These are phyloP conservation scores for Pectinophora gossypiella DNA, from an alignment of 1,140 invertebrate genomes.

Conservation along the genomic window DNA sequence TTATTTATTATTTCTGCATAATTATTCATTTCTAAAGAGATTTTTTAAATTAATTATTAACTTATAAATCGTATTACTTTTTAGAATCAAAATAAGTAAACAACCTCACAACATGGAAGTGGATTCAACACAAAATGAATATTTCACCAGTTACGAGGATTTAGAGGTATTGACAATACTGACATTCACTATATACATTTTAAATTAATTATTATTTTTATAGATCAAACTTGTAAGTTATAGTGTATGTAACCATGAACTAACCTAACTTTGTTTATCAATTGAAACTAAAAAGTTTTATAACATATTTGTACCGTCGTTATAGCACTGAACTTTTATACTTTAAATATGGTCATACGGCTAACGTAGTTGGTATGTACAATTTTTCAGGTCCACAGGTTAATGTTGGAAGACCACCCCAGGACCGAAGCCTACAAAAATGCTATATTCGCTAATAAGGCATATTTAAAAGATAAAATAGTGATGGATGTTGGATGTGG, in stretches of 20 bases:
- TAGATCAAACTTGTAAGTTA: neutral
- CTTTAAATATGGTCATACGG: neutral
- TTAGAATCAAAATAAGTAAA: no score
- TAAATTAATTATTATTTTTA: no score
- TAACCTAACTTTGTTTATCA: conserved; percentile 2
- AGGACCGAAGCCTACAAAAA: conserved; percentile 89
- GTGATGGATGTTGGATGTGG: conserved; percentile 98
- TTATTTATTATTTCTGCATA: no score
- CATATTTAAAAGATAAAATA: conserved; percentile 82
- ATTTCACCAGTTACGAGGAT: conserved; percentile 76
- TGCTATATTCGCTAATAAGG: conserved; percentile 86
- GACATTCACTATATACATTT: no score
- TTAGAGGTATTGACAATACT: conserved; percentile 57
- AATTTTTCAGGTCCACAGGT: conserved; percentile 80
- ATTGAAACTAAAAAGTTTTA: neutral
- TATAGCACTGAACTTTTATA: neutral
- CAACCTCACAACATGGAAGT: conserved; percentile 8
- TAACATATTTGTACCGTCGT: neutral
- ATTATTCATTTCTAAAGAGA: no score
- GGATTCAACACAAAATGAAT: conserved; percentile 34
- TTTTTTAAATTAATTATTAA: no score
- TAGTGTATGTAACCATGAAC: neutral
- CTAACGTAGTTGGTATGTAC: neutral
- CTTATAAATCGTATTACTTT: no score
- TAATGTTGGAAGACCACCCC: conserved; percentile 88